Base-by-base conservation (phyloP, 2,797 vertebrate genomes). In the Lateolabrax maculatus region DNA sequence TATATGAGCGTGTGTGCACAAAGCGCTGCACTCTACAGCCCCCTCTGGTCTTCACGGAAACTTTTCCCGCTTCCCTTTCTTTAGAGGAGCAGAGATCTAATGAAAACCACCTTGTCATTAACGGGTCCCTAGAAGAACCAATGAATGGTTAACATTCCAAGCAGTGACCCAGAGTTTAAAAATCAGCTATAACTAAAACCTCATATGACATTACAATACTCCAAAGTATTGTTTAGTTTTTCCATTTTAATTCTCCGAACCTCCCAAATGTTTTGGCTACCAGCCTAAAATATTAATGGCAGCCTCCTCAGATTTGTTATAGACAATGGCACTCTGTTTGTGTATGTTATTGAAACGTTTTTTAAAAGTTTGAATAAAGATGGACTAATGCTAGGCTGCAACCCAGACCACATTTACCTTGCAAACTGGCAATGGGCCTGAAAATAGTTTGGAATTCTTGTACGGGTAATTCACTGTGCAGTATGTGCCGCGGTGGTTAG, bases 61-160 rank as follows among this genome's bases (percentile, higher is more conserved):
- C 55, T 79, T 83, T 81, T 69, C 41, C 79, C 58, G 70, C 83
- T 84, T 79, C 70, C 75, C 48, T 52, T 71, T 78, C 68, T 87
- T 77, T 72, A 77, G 71, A 84, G 80, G 86, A 89, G 70, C 75
- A 77, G 56, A 89, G 81, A 68, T 76, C 61, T 93, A 94, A 95
- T 93, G 85, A 88, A 91, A 94, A 92, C 82, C 94, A 94, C 81
- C 81, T 92, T 90, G 87, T 88, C 71, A 84, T 91, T 92, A 93
- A 92, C 77, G 65, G 79, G 55, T 80, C 81, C 79, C 81, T 57
- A 80, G 75, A 81, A 87, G 75, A 77, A 84, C 85, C 77, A 75
- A 71, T 73, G 85, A 91, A 80, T 79, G 82, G 88, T 91, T 84
- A 89, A 86, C 86, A 90, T 92, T 89, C 87, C 79, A 83, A 67